Evolutionary conservation across 2,113 vertebrate genomes (phyloP), one percentile per base, ranked within the genome.

Genomic region (Gymnorhina tibicen): DNA sequence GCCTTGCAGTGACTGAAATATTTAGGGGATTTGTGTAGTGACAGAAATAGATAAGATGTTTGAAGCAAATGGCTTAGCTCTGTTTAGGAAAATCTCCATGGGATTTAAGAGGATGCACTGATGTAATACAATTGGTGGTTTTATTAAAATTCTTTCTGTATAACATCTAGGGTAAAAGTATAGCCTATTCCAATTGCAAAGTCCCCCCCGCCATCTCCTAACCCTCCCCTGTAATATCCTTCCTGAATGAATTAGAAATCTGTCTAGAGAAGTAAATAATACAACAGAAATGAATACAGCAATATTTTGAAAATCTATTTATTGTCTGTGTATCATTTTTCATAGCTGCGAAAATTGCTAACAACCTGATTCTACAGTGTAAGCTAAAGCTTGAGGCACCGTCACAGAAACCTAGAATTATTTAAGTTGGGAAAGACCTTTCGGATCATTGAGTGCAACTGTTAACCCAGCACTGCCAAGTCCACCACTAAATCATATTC

Each of bases 81-180:
- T 97, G 92, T 97, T 98, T 98, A 88, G 94, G 97, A 97, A 97
- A 97, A 95, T 97, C 95, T 95, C 97, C 93, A 96, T 67, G 96
- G 96, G 91, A 90, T 94, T 97, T 91, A 88, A 91, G 78, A 96
- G 77, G 93, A 95, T 60, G 84, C 53, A 69, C 55, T 96, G 97
- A 98, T 96, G 97, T 97, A 94, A 97, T 95, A 95, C 64, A 91
- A 79, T 74, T 93, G 84, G 85, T 96, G 90, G 85, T 84, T 95
- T 98, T 97, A 96, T 84, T 96, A 88, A 97, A 96, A 97, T 97
- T 96, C 96, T 94, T 97, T 92, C 72, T 91, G 77, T 90, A 60
- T 84, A 97, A 95, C 88, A 95, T 90, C 32, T 59, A 86, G 85
- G 30, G 24, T 50, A 47, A 87, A 96, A 96, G 73, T 85, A 72